Percentiles rank a stretch among this genome's conserved stretches.
phyloP scores from a whole-genome alignment of 2,113 vertebrate species.

The Hemichromis elongatus region DNA sequence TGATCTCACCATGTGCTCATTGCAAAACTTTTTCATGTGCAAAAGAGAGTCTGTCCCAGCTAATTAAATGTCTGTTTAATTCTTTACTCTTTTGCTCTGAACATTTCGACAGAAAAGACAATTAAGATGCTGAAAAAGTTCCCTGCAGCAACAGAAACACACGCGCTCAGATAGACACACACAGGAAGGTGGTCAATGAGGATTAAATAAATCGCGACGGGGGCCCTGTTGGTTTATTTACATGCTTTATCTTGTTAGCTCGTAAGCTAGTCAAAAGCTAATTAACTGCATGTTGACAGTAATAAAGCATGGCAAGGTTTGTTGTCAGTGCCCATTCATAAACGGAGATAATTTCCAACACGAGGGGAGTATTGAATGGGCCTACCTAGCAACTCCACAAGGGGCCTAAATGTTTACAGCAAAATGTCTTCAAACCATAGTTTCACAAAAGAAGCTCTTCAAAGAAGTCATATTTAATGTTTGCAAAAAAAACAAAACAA shows the following conservation, averaged over 20 bases:
- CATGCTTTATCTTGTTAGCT: neutral
- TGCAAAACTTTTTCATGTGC: slow-evolving; percentile 7
- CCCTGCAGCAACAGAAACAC: neutral
- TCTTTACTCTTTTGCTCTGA: neutral
- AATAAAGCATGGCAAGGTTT: neutral
- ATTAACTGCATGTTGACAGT: neutral
- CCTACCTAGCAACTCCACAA: neutral
- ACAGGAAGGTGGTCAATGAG: neutral
- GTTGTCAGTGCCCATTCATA: neutral
- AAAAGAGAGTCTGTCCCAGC: neutral
- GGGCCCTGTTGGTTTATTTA: neutral
- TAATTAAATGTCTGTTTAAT: neutral
- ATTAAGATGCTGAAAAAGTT: neutral
- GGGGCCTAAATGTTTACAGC: neutral
- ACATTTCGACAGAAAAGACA: neutral
- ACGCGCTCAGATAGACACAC: neutral
- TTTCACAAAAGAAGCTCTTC: neutral
- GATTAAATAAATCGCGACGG: neutral
- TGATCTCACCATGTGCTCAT: neutral
- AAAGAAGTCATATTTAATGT: neutral
- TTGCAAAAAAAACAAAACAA: too few relatives aligned
- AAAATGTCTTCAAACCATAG: neutral
- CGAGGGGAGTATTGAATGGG: neutral
- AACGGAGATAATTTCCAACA: neutral
- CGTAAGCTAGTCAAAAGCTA: neutral